phyloP scores from a whole-genome alignment of 2,888 invertebrate species.

The Hedya salicella region DNA sequence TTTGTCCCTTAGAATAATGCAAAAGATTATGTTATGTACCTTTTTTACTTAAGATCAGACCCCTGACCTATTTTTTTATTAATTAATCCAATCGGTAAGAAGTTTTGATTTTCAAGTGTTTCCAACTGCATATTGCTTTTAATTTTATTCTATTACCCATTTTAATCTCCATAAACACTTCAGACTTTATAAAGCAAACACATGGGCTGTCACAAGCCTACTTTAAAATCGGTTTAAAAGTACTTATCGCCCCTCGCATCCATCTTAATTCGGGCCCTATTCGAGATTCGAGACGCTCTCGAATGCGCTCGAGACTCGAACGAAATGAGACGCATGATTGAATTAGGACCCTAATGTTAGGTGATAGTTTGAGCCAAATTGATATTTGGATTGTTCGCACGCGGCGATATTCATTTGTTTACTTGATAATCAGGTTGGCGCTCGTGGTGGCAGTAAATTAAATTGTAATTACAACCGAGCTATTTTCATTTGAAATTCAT shows the following conservation, averaged over 20 bases:
- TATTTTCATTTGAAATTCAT: not conserved
- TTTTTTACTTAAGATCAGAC: too few relatives aligned
- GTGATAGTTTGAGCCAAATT: conserved; percentile 45
- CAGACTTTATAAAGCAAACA: conserved; percentile 16
- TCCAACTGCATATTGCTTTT: not conserved
- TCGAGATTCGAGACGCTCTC: conserved; percentile 57
- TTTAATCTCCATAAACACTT: conserved; percentile 35
- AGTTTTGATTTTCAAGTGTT: not conserved
- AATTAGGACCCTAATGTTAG: conserved; percentile 42
- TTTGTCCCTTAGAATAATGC: too few relatives aligned
- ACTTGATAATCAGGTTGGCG: conserved; percentile 16
- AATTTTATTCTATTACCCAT: conserved; percentile 15
- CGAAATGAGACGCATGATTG: conserved; percentile 68
- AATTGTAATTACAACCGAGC: not conserved
- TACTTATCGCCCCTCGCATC: conserved; percentile 55
- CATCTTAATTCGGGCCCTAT: conserved; percentile 75
- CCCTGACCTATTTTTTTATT: not conserved
- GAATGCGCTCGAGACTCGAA: conserved; percentile 60
- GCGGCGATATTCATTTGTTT: conserved; percentile 25
- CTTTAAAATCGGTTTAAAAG: conserved; percentile 42
- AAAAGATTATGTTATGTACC: too few relatives aligned
- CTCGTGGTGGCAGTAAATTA: not conserved
- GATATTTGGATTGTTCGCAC: conserved; percentile 37
- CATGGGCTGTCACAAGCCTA: not conserved
- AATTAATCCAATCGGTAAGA: not conserved